Base-by-base conservation (phyloP, 1,140 invertebrate genomes). In the Tenebrio molitor region DNA sequence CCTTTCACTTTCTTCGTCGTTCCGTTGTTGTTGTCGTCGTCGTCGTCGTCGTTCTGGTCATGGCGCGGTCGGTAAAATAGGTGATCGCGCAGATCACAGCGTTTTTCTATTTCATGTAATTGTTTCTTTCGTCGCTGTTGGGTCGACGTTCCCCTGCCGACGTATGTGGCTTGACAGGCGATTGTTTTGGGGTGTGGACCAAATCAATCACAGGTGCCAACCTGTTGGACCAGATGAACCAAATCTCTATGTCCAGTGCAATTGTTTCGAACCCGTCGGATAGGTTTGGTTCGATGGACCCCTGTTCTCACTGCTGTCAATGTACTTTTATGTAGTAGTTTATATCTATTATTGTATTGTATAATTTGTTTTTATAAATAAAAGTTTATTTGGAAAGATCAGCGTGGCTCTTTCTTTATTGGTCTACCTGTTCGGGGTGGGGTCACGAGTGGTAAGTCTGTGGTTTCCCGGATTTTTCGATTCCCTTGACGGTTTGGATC, bases 121-220 rank as follows among this genome's bases (percentile, higher is more conserved):
- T 50, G n/a, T 50, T 64, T 66, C 25, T 36, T 7, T 58, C 6
- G 10, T 34, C 34, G 71, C 71, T 72, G 71, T 72, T 72, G 71
- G 71, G 71, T 67, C 63, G 46, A 50, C 71, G 67, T 64, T 72
- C 64, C 71, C 71, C 71, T 72, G 71, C 71, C 71, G 39, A 19
- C 16, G 41, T 19, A 72, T 72, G 71, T 72, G 71, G 71, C 71
- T 72, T 72, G 62, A 72, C 71, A 72, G 71, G 71, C 71, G 71
- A 72, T 72, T 72, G 71, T 67, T 58, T 67, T 58, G 63, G 63
- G n/a, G 8, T 29, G 17, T 34, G 25, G 33, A 21, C 19, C 36
- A 64, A 53, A 33, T 58, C 42, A 72, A 72, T 72, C 71, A 72
- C 71, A 72, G 71, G 71, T 66, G 16, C 65, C 29, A 21, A 67